These are phyloP conservation scores for Anolis carolinensis DNA, from an alignment of 2,113 vertebrate species.

Conservation along the genomic window DNA sequence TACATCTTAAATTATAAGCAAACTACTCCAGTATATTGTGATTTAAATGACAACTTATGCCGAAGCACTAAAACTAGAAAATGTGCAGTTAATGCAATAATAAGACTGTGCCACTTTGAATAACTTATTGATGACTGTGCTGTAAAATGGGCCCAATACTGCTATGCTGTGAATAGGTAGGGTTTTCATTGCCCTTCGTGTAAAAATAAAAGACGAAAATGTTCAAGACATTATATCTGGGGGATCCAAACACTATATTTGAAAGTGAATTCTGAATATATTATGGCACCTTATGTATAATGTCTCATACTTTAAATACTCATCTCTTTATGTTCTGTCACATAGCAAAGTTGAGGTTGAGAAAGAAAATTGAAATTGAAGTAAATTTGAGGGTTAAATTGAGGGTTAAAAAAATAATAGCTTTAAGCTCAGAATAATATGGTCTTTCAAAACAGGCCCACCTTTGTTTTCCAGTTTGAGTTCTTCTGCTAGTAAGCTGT, in stretches of 20 bases:
- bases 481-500: slow-evolving; percentile 94
- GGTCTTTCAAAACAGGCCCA: slow-evolving; percentile 70
- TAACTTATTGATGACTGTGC: neutral
- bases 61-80: neutral
- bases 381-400: too few relatives aligned
- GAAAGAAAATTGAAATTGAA: slow-evolving; percentile 7
- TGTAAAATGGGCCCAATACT: neutral
- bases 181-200: neutral
- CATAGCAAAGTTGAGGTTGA: slow-evolving; percentile 15
- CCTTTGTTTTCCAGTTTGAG: slow-evolving; percentile 97
- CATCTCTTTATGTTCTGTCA: neutral
- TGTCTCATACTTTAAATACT: neutral
- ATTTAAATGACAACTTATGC: neutral
- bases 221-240: neutral
- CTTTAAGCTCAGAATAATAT: slow-evolving; percentile 13
- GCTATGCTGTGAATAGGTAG: too few relatives aligned
- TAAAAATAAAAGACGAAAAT: neutral
- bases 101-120: neutral
- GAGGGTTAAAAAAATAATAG: slow-evolving; percentile 41
- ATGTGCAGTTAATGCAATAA: neutral
- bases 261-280: neutral
- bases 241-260: neutral
- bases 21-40: too few relatives aligned
- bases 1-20: slow-evolving; percentile 11
- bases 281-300: neutral